Percentiles rank a stretch among this genome's conserved stretches.
Conservation (phyloP, 2,888 invertebrate species). For the Arrhopalites spinosus region DNA sequence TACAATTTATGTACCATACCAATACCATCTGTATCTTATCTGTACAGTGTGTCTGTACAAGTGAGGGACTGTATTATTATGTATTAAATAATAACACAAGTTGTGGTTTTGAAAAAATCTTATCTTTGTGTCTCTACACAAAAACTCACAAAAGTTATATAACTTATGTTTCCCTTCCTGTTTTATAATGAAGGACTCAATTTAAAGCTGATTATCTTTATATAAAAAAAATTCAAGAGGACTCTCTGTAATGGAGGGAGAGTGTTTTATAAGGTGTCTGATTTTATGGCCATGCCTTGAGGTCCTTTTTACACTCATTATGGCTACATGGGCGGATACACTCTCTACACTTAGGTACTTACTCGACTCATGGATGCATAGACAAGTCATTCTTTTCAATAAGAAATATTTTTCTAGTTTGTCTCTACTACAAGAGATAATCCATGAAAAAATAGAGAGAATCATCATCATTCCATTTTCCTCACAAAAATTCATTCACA, state of each 20-base stretch:
- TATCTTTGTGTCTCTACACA: too few relatives aligned
- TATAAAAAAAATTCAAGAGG: neutral
- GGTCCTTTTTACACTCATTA: constrained; percentile 31
- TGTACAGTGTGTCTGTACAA: too few relatives aligned
- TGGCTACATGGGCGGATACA: constrained; percentile 16
- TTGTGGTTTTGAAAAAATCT: too few relatives aligned
- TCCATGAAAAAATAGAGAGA: neutral
- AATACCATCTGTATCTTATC: too few relatives aligned
- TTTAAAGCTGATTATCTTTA: constrained; percentile 30
- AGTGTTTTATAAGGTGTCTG: constrained; percentile 32
- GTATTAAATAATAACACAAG: too few relatives aligned
- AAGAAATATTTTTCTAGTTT: neutral
- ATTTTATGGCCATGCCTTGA: constrained; percentile 32
- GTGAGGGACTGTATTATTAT: too few relatives aligned
- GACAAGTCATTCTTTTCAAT: neutral
- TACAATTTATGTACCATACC: too few relatives aligned
- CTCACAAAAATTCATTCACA: too few relatives aligned
- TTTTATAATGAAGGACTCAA: neutral
- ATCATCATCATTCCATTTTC: too few relatives aligned
- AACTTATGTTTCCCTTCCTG: too few relatives aligned
- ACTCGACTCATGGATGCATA: neutral
- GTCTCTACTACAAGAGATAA: neutral
- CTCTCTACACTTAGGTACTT: too few relatives aligned
- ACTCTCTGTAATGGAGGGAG: neutral
- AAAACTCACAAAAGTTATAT: too few relatives aligned